Evolutionary conservation across 2,797 vertebrate genomes (phyloP), one percentile per base, ranked within the genome.

Genomic region (Arnoldichthys spilopterus): DNA sequence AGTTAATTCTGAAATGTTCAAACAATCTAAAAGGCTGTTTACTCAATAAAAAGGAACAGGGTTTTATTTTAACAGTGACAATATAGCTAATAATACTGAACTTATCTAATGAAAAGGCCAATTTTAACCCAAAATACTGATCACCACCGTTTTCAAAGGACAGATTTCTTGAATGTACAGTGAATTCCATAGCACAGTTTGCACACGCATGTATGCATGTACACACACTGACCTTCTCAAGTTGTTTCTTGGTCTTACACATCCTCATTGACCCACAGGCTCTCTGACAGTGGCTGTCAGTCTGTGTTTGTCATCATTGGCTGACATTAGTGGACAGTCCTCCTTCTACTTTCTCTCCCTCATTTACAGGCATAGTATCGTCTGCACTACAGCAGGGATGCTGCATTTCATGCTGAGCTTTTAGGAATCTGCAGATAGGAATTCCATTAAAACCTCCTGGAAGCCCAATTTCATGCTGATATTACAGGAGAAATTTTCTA

Each of bases 251-350:
- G 77, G 4, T 86, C 86, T 87, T 87, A 85, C 88, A 87, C 83
- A 72, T 91, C 88, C 88, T 84, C 88, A 88, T 79, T 90, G 88
- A 89, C 91, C 88, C 82, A 70, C 83, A 47, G 74, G 87, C 89
- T 88, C 84, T 83, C 70, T 51, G 84, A 87, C 85, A 81, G 85
- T 24, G 26, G 82, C 89, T 91, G 92, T 92, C 92, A 89, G 82
- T 83, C 71, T 28, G 59, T 77, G 88, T 94, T 92, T 90, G 87
- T 90, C 90, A 90, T 86, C 84, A 49, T 51, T 51, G 83, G 85
- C 89, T 88, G 89, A 92, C 89, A 87, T 83, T 87, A 89, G 90
- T 90, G 89, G 91, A 88, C 86, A 90, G 84, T 90, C 59, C 71
- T 72, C 68, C 69, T 56, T 82, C 85, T 76, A 61, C 78, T 82